phyloP scores from a whole-genome alignment of 2,797 vertebrate genomes.

The Ceryle rudis region DNA sequence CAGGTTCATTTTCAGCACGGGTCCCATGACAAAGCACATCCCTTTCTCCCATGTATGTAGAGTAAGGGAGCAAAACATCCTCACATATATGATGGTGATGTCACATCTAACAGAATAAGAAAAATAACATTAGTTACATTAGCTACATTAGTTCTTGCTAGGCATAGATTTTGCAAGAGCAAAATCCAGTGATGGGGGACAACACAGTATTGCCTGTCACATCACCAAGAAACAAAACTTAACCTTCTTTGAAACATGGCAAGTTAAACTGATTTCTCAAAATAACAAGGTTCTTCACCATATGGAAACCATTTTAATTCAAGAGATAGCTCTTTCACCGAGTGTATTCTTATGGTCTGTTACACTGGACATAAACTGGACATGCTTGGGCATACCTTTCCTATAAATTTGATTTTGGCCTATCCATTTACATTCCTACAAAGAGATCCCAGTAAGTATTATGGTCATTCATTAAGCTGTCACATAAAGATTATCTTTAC shows the following conservation, averaged over 20 bases:
- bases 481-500: not conserved
- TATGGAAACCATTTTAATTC: not conserved
- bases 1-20: not conserved
- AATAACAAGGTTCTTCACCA: not conserved
- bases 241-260: not conserved
- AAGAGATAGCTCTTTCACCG: not conserved
- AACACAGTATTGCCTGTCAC: not conserved
- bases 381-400: rapidly evolving
- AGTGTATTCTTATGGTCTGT: not conserved
- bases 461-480: not conserved
- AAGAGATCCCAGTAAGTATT: not conserved
- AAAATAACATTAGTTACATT: not conserved
- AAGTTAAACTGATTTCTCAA: not conserved
- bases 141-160: not conserved
- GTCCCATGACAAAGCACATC: not conserved
- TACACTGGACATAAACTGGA: not conserved
- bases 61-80: not conserved
- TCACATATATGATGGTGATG: not conserved
- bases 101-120: not conserved
- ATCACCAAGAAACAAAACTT: not conserved
- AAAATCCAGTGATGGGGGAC: not conserved
- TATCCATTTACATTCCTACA: not conserved
- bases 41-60: not conserved
- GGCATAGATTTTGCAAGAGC: not conserved
- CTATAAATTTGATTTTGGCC: not conserved